A percentile compares a stretch with the other conserved stretches of the same genome.
Evolutionary conservation across 2,797 vertebrate species (phyloP).

Genomic region (Poecilia gillii): DNA sequence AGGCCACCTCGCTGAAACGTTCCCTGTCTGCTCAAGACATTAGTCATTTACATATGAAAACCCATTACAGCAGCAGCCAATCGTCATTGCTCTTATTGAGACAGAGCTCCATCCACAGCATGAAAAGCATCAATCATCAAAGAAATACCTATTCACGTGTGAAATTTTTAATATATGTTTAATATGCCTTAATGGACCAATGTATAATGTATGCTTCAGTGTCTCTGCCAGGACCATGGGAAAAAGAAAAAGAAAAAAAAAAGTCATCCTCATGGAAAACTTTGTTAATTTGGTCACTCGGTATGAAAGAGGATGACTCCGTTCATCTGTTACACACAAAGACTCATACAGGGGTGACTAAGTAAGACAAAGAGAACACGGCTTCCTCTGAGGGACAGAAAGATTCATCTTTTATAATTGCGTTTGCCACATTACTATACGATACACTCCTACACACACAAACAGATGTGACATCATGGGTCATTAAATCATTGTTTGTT

Average conservation of each 20-base stretch:
- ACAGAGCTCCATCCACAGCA: conserved; percentile 57
- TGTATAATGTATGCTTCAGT: conserved; percentile 64
- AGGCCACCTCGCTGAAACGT: conserved; percentile 57
- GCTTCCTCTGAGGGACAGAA: conserved; percentile 53
- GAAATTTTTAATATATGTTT: conserved; percentile 75
- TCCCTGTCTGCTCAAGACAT: conserved; percentile 60
- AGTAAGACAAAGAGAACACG: conserved; percentile 62
- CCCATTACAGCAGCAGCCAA: conserved; percentile 73
- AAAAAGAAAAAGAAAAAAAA: conserved; percentile 22
- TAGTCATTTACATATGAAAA: conserved; percentile 73
- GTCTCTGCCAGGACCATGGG: conserved; percentile 40
- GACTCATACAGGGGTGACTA: conserved; percentile 46
- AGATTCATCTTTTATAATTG: conserved; percentile 76
- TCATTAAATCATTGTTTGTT: conserved; percentile 72
- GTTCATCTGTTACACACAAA: conserved; percentile 31
- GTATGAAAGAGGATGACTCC: conserved; percentile 36
- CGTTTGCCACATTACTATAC: conserved; percentile 49
- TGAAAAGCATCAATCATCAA: conserved; percentile 76
- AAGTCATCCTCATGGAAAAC: conserved; percentile 65
- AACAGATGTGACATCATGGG: conserved; percentile 72
- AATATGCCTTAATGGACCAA: conserved; percentile 73
- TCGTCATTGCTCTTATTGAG: conserved; percentile 74
- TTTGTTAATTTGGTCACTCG: conserved; percentile 60
- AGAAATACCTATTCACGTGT: conserved; percentile 64
- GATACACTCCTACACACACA: conserved; percentile 54